Base-by-base conservation (phyloP, 2,888 invertebrate species). In the Heptascelio sp. region DNA sequence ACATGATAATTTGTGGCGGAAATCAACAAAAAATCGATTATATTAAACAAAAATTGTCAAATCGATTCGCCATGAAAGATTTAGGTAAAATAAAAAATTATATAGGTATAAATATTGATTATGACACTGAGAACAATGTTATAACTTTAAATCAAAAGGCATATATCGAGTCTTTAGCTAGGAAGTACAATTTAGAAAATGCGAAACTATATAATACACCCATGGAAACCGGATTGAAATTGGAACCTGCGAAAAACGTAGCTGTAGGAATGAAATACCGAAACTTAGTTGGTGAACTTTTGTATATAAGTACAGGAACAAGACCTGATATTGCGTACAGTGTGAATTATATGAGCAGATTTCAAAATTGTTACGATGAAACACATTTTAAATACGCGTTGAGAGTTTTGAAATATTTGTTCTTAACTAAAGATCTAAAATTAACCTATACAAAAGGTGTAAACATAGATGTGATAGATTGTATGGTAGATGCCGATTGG, bases 31-130 rank as follows among this genome's bases (percentile, higher is more conserved):
- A 76, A 59, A 65, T 67, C 57, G 25, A 73, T 9, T 3, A 46
- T 21, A 51, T 83, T n/a, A 83, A 80, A 62, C 13, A 19, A 8
- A 62, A 30, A 26, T 59, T 78, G 25, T 57, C 37, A 13, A 53
- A 53, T 53, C 2, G 51, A 8, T 68, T 77, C 26, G 17, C 57
- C 21, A 79, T 72, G 75, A 85, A 83, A 59, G 72, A 77, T 78
- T 25, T 75, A 17, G 81, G 72, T 2, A 75, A 82, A 55, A 65
- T 83, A 9, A 57, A 21, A 11, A 55, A 60, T 3, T 80, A 72
- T 43, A 76, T 76, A 9, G 76, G 83, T 15, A 80, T 83, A 9
- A 71, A 76, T 43, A 72, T 83, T 40, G 53, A 9, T 37, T 13
- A 37, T 13, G 37, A 37, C 11, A 37, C 11, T 11, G 19, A 43